Percentiles rank a stretch among this genome's conserved stretches.
phyloP scores from a whole-genome alignment of 2,888 invertebrate genomes.

The Nemotelus nigrinus region DNA sequence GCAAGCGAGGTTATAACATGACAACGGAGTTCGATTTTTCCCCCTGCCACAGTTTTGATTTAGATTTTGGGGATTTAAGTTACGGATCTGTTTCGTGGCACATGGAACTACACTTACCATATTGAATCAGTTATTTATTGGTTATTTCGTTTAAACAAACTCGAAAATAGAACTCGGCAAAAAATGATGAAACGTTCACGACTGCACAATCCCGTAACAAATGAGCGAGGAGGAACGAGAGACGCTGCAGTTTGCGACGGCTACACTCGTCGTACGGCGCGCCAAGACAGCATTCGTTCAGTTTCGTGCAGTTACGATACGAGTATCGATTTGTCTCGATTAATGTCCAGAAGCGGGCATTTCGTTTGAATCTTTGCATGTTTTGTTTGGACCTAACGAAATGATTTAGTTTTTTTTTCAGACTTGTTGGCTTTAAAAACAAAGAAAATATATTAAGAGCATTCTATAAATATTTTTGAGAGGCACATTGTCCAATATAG shows the following conservation, averaged over 20 bases:
- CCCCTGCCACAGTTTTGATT: not conserved
- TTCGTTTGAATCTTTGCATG: not conserved
- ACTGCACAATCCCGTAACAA: slow-evolving; percentile 33
- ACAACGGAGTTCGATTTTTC: slow-evolving; percentile 4
- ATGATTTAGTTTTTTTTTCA: no score
- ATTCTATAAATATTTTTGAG: no score
- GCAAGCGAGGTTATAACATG: slow-evolving; percentile 27
- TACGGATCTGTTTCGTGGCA: not conserved
- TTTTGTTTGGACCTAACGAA: no score
- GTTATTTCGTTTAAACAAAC: slow-evolving; percentile 9
- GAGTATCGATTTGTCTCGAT: slow-evolving; percentile 1
- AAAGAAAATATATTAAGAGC: no score
- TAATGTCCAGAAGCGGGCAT: not conserved
- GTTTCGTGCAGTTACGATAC: slow-evolving; percentile 37
- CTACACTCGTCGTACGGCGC: not conserved
- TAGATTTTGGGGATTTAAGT: no score
- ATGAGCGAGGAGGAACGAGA: slow-evolving; percentile 19
- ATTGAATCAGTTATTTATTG: not conserved
- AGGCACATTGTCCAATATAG: no score
- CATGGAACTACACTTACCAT: slow-evolving; percentile 34
- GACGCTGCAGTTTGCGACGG: slow-evolving; percentile 32
- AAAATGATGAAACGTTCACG: slow-evolving; percentile 33
- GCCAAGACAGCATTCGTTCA: slow-evolving; percentile 20
- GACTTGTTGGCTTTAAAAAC: no score
- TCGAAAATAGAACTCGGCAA: slow-evolving; percentile 31